phyloP scores from a whole-genome alignment of 2,797 vertebrate species.

The Cynodonichthys magdalenae region DNA sequence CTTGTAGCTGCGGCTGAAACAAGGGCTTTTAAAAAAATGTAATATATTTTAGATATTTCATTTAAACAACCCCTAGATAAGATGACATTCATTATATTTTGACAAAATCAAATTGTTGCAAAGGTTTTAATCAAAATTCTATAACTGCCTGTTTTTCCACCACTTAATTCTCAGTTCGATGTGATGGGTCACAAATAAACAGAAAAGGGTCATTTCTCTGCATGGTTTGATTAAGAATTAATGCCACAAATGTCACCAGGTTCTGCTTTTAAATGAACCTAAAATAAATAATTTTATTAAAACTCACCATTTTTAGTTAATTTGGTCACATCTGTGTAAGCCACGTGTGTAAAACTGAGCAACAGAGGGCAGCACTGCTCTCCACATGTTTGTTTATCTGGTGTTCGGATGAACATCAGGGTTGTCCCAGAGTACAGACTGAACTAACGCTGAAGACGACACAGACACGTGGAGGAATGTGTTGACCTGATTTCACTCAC shows the following conservation, averaged over 20 bases:
- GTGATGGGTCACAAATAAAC: too few relatives aligned
- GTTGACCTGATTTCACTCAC: too few relatives aligned
- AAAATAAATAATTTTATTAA: neutral
- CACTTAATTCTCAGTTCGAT: too few relatives aligned
- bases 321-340: neutral
- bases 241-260: conserved; percentile 5
- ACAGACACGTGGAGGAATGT: neutral
- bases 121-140: too few relatives aligned
- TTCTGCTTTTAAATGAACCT: neutral
- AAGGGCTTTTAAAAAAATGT: too few relatives aligned
- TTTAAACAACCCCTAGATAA: too few relatives aligned
- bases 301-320: neutral
- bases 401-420: conserved; percentile 6
- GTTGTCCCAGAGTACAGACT: conserved; percentile 1
- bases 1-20: too few relatives aligned
- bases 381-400: neutral
- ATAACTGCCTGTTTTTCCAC: too few relatives aligned
- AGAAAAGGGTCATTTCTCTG: too few relatives aligned
- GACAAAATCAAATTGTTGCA: too few relatives aligned
- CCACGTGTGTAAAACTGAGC: neutral
- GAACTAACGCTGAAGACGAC: neutral
- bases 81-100: too few relatives aligned
- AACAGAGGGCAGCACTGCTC: conserved; percentile 23
- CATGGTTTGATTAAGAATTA: neutral
- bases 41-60: too few relatives aligned